phyloP scores from a whole-genome alignment of 2,113 vertebrate genomes.

The Corvus cornix region DNA sequence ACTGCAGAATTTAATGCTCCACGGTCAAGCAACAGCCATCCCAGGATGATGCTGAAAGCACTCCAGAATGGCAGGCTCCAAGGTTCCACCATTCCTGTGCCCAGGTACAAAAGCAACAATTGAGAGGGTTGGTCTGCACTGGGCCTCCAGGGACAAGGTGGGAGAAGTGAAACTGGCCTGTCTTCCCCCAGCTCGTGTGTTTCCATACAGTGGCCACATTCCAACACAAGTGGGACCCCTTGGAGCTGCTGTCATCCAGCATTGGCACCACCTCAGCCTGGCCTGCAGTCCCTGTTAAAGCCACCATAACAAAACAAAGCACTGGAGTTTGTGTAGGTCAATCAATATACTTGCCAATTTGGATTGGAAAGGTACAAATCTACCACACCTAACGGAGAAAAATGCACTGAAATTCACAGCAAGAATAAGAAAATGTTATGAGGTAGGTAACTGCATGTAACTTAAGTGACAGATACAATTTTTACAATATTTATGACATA shows the following conservation, averaged over 20 bases:
- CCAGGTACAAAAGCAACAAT: neutral
- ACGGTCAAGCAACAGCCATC: neutral
- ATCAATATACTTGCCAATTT: neutral
- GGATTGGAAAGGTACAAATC: neutral
- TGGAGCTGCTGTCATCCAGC: neutral
- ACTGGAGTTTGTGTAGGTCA: neutral
- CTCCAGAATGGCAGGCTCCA: neutral
- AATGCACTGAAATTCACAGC: neutral
- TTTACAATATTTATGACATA: neutral
- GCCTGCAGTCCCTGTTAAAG: neutral
- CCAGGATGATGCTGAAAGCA: neutral
- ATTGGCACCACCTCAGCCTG: neutral
- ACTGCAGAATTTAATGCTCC: neutral
- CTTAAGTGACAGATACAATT: neutral
- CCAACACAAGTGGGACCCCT: neutral
- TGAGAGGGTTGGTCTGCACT: neutral
- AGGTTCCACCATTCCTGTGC: neutral
- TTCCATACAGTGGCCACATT: accelerated
- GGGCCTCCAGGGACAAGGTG: too few relatives aligned
- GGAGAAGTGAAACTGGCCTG: neutral
- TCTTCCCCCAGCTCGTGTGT: accelerated
- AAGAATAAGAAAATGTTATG: neutral
- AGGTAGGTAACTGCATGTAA: neutral
- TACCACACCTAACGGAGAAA: neutral
- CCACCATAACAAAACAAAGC: neutral